Conservation (phyloP, 2,888 invertebrate species). For the Dasypolia templi region DNA sequence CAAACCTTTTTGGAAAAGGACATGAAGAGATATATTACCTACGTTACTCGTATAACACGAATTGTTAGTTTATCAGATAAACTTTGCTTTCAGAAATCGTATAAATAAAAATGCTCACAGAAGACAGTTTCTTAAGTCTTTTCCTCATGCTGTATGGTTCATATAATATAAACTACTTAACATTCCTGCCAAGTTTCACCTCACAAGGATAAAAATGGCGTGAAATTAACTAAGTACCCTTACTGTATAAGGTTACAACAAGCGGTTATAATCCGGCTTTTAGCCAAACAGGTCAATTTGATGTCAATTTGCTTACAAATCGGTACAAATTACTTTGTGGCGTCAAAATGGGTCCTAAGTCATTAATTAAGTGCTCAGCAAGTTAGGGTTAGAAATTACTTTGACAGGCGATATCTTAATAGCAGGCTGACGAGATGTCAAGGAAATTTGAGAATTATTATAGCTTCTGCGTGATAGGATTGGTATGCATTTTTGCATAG, state of each 20-base stretch:
- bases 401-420: constrained; percentile 48
- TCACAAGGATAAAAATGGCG: neutral
- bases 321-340: constrained; percentile 69
- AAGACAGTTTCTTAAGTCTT: neutral
- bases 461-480: neutral
- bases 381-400: constrained; percentile 26
- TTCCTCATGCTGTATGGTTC: neutral
- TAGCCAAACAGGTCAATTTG: constrained; percentile 67
- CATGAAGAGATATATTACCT: too few relatives aligned
- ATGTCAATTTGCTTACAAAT: constrained; percentile 74
- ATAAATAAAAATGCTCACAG: neutral
- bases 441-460: constrained; percentile 40
- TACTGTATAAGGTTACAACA: constrained; percentile 44
- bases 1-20: neutral
- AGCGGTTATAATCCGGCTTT: constrained; percentile 42
- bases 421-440: constrained; percentile 51
- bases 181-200: neutral
- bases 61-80: too few relatives aligned
- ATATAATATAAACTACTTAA: neutral
- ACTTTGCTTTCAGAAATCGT: neutral
- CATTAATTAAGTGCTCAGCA: constrained; percentile 54
- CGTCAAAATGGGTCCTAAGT: constrained; percentile 68
- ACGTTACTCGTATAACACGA: too few relatives aligned
- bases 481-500: neutral
- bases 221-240: constrained; percentile 23